Evolutionary conservation across 2,797 vertebrate genomes (phyloP).

Genomic region (Chelmon rostratus): DNA sequence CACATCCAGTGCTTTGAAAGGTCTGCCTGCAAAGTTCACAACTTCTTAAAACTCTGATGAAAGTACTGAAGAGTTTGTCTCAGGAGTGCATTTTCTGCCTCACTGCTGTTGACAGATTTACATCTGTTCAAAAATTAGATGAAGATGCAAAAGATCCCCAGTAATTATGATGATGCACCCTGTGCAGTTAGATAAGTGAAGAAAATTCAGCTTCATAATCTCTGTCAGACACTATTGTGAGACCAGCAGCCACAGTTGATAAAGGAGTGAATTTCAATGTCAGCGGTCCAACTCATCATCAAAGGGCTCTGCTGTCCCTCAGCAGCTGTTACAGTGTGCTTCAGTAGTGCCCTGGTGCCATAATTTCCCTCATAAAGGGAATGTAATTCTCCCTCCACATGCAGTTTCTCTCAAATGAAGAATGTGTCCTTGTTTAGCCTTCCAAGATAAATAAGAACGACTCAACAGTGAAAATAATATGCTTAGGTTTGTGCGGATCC

Average conservation of each 20-base stretch:
- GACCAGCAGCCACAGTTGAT: background rate
- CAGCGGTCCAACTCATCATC: constrained; percentile 27
- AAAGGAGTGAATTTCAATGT: constrained; percentile 13
- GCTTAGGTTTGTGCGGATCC: background rate
- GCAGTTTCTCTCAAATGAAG: constrained; percentile 10
- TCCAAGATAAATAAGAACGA: constrained; percentile 22
- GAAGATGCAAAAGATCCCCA: background rate
- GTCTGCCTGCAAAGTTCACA: constrained; percentile 56
- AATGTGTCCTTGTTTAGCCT: constrained; percentile 33
- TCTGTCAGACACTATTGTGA: background rate
- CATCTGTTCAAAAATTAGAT: constrained; percentile 5
- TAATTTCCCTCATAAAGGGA: constrained; percentile 9
- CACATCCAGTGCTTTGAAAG: constrained; percentile 47
- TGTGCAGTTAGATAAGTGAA: background rate
- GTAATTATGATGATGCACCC: background rate
- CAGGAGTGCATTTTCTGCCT: constrained; percentile 28
- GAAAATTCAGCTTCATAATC: background rate
- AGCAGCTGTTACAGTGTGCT: constrained; percentile 29
- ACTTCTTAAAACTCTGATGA: constrained; percentile 39
- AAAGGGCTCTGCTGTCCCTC: constrained; percentile 15
- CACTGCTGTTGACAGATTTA: constrained; percentile 7
- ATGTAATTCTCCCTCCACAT: constrained; percentile 7
- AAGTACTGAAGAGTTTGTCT: constrained; percentile 15
- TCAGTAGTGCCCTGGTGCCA: constrained; percentile 7
- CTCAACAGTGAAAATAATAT: constrained; percentile 19